Percentiles rank a stretch among this genome's conserved stretches.
These are phyloP conservation scores for Chanos chanos DNA, from an alignment of 2,797 vertebrate genomes.

Conservation along the genomic window DNA sequence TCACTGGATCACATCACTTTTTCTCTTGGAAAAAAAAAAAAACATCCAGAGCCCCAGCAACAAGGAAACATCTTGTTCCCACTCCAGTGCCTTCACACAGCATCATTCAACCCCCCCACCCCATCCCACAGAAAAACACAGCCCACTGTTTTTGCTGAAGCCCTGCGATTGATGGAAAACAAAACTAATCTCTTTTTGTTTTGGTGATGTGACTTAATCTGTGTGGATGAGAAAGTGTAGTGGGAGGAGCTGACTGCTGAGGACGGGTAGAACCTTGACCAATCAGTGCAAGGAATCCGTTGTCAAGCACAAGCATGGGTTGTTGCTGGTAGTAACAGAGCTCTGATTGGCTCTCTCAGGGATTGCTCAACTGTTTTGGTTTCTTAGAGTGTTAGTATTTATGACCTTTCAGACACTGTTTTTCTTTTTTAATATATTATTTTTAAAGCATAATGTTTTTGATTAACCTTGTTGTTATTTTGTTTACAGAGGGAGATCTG, in stretches of 20 bases:
- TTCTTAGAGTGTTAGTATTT: slow-evolving; percentile 55
- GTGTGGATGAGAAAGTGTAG: slow-evolving; percentile 48
- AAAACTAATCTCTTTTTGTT: slow-evolving; percentile 77
- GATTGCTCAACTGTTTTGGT: slow-evolving; percentile 61
- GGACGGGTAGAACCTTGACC: slow-evolving; percentile 41
- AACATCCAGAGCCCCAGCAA: slow-evolving; percentile 71
- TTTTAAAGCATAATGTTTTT: slow-evolving; percentile 58
- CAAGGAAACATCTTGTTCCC: slow-evolving; percentile 50
- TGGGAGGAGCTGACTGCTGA: slow-evolving; percentile 38
- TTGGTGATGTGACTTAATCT: slow-evolving; percentile 73
- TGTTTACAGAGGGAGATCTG: not conserved
- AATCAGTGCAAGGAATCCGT: slow-evolving; percentile 57
- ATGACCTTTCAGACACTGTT: no score
- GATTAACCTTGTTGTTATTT: slow-evolving; percentile 68
- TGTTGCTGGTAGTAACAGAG: slow-evolving; percentile 78
- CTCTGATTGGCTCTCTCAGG: slow-evolving; percentile 63
- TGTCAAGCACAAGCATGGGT: slow-evolving; percentile 55
- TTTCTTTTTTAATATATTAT: slow-evolving; percentile 65
- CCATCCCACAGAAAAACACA: slow-evolving; percentile 38
- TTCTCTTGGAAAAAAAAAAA: slow-evolving; percentile 72
- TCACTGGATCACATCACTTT: slow-evolving; percentile 59
- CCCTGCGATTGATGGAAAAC: slow-evolving; percentile 65
- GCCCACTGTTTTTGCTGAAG: slow-evolving; percentile 48
- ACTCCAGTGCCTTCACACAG: slow-evolving; percentile 31
- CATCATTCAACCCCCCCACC: slow-evolving; percentile 23